These are phyloP conservation scores for Genyomyrus donnyi DNA, from an alignment of 2,113 vertebrate species.

Conservation along the genomic window DNA sequence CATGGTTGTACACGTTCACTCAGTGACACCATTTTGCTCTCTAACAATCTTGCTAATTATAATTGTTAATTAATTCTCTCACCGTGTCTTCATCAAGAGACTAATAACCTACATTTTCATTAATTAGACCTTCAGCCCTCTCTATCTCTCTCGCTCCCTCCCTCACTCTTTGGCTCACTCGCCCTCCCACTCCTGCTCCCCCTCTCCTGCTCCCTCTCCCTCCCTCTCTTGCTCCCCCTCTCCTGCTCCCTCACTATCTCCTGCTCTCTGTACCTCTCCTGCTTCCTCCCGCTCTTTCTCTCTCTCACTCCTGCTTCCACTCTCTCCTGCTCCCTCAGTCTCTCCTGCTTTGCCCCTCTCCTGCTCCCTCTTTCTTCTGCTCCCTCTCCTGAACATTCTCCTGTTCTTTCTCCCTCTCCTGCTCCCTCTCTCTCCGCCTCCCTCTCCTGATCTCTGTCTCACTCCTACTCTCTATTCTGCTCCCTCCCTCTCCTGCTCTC, in stretches of 20 bases:
- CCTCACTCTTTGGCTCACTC: conserved; percentile 28
- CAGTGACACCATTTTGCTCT: conserved; percentile 72
- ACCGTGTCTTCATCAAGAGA: conserved; percentile 70
- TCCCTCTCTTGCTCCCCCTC: conserved; percentile 10
- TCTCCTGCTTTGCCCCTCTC: background rate
- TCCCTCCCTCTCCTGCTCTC: too few species aligned
- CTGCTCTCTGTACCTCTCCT: background rate
- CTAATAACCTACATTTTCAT: conserved; percentile 76
- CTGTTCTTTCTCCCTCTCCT: background rate
- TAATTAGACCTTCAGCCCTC: conserved; percentile 73
- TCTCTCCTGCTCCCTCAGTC: background rate
- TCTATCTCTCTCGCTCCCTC: conserved; percentile 29
- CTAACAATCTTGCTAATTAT: conserved; percentile 78
- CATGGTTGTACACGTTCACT: conserved; percentile 36
- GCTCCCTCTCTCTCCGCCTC: background rate
- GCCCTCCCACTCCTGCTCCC: background rate
- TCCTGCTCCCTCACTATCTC: background rate
- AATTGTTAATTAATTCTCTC: conserved; percentile 76
- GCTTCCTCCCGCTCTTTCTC: background rate
- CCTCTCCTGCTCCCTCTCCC: conserved; percentile 1
- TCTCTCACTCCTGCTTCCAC: background rate
- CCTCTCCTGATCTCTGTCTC: background rate
- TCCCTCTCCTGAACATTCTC: too few species aligned
- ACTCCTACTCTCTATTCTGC: too few species aligned
- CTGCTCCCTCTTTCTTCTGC: background rate